Evolutionary conservation across 2,113 vertebrate species (phyloP).

Genomic region (Cyrtonyx montezumae): DNA sequence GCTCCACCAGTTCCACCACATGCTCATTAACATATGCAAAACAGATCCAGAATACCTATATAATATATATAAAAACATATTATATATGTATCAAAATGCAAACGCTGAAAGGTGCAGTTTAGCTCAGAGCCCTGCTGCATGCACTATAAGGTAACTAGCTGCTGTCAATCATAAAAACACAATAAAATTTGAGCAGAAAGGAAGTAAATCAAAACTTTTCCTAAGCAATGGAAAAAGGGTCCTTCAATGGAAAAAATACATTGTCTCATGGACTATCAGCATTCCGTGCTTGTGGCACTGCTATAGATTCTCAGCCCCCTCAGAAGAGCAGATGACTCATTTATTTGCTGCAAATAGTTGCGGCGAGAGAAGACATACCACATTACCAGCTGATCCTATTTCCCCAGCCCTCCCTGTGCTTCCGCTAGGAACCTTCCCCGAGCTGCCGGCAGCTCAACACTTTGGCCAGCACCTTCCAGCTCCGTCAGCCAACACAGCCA

Average conservation of each 20-base stretch:
- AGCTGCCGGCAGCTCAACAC: neutral
- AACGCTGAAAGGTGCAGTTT: constrained; percentile 57
- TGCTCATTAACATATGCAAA: constrained; percentile 68
- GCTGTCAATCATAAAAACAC: constrained; percentile 56
- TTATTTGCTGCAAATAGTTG: constrained; percentile 77
- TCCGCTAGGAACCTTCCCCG: constrained; percentile 29
- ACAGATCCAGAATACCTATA: constrained; percentile 72
- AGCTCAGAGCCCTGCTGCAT: constrained; percentile 54
- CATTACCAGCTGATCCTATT: constrained; percentile 88
- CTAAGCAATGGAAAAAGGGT: constrained; percentile 23
- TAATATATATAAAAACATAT: constrained; percentile 74
- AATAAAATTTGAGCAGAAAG: constrained; percentile 41
- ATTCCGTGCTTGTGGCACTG: constrained; percentile 49
- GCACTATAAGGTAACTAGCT: constrained; percentile 59
- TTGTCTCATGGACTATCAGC: constrained; percentile 47
- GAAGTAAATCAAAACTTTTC: constrained; percentile 49
- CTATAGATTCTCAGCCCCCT: constrained; percentile 63
- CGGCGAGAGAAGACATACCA: constrained; percentile 80
- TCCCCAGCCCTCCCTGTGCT: constrained; percentile 75
- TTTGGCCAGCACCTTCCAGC: constrained; percentile 40
- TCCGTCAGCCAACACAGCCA: neutral
- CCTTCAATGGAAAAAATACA: constrained; percentile 49
- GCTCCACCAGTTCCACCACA: constrained; percentile 62
- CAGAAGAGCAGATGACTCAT: constrained; percentile 65
- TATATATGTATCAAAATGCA: constrained; percentile 74